These are phyloP conservation scores for Myzus persicae DNA, from an alignment of 1,140 invertebrate genomes.

Conservation along the genomic window DNA sequence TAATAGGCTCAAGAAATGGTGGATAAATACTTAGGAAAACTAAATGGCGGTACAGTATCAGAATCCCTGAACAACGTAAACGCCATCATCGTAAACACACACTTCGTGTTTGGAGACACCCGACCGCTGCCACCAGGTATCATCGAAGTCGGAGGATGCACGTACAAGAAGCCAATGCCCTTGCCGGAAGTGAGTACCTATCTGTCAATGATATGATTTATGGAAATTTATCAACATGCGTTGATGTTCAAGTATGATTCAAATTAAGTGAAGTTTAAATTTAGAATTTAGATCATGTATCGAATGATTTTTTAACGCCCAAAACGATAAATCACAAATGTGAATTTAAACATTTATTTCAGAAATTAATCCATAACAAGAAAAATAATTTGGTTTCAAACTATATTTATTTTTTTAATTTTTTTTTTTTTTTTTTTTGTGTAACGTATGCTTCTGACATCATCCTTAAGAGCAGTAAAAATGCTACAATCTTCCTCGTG, in stretches of 20 bases:
- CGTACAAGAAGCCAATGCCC: constrained; percentile 64
- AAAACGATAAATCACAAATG: not conserved
- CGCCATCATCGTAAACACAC: constrained; percentile 69
- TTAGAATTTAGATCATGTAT: too few species aligned
- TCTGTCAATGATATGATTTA: not conserved
- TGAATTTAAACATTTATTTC: not conserved
- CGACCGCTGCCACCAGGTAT: constrained; percentile 66
- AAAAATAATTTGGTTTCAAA: not conserved
- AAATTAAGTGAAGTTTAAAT: too few species aligned
- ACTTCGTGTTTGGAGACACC: constrained; percentile 67
- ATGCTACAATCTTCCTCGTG: not conserved
- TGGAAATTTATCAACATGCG: too few species aligned
- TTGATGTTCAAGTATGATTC: too few species aligned
- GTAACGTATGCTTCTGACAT: too few species aligned
- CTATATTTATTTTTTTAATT: too few species aligned
- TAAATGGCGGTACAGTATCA: constrained; percentile 59
- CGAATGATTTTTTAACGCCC: not conserved
- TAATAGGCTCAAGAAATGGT: constrained; percentile 55
- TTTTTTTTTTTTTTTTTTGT: not conserved
- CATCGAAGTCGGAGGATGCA: constrained; percentile 71
- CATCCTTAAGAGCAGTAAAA: not conserved
- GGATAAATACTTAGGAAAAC: constrained; percentile 62
- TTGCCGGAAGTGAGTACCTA: constrained; percentile 50
- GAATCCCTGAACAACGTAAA: constrained; percentile 62
- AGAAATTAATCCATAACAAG: not conserved